Evolutionary conservation across 2,113 vertebrate species (phyloP).

Genomic region (Macaca fascicularis): DNA sequence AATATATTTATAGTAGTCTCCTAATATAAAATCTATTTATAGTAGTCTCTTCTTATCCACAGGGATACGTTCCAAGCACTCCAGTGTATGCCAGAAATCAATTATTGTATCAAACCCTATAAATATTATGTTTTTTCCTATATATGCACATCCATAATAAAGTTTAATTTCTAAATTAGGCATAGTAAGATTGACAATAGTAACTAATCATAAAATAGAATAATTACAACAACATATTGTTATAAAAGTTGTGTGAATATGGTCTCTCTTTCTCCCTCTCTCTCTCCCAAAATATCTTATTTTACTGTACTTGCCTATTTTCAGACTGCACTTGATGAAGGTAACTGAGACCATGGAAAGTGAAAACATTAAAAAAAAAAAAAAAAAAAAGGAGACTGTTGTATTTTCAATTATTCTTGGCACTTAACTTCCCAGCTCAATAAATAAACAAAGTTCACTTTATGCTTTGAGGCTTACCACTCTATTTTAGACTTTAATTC

Average conservation of each 20-base stretch:
- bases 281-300: not conserved
- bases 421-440: not conserved
- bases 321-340: not conserved
- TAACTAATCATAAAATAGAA: not conserved
- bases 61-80: not conserved
- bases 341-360: not conserved
- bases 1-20: not conserved
- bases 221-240: not conserved
- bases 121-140: not conserved
- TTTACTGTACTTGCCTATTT: not conserved
- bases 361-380: not conserved
- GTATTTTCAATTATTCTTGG: not conserved
- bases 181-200: not conserved
- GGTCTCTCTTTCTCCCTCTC: not conserved
- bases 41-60: not conserved
- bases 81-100: not conserved
- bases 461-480: not conserved
- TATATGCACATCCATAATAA: not conserved
- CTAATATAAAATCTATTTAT: not conserved
- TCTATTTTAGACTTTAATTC: not conserved
- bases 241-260: not conserved
- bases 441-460: not conserved
- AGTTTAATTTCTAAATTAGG: not conserved
- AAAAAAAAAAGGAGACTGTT: not conserved
- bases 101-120: not conserved